These are phyloP conservation scores for Benthosema pterotum DNA, from an alignment of 2,797 vertebrate genomes.

Conservation along the genomic window DNA sequence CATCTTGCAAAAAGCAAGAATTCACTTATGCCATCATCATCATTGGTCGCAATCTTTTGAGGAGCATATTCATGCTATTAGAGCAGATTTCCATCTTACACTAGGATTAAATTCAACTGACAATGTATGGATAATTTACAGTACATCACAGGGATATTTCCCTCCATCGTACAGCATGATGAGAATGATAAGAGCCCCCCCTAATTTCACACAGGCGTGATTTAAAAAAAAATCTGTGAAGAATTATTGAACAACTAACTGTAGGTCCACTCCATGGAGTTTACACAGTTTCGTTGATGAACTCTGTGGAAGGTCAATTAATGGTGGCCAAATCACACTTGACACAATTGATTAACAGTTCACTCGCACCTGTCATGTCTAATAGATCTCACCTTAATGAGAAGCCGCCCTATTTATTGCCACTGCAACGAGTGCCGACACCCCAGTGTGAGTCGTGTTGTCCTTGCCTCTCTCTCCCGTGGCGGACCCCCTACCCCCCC, in stretches of 20 bases:
- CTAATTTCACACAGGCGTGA: too few relatives aligned
- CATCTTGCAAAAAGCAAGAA: not conserved
- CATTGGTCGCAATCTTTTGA: conserved; percentile 4
- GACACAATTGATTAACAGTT: conserved; percentile 77
- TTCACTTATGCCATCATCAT: not conserved
- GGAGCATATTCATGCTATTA: too few relatives aligned
- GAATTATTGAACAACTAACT: conserved; percentile 6
- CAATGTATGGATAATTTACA: too few relatives aligned
- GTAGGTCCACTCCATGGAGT: conserved; percentile 29
- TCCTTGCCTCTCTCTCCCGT: conserved; percentile 36
- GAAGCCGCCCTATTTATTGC: conserved; percentile 51
- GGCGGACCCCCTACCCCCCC: not conserved
- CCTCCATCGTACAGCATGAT: too few relatives aligned
- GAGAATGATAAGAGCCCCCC: too few relatives aligned
- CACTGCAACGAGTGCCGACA: conserved; percentile 41
- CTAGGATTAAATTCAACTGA: too few relatives aligned
- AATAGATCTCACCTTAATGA: conserved; percentile 75
- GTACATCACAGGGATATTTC: too few relatives aligned
- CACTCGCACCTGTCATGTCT: conserved; percentile 78
- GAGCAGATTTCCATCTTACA: too few relatives aligned
- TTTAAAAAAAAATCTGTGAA: conserved; percentile 1
- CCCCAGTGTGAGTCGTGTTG: conserved; percentile 33
- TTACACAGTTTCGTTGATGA: conserved; percentile 53
- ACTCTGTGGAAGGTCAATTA: conserved; percentile 69
- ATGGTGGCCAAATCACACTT: conserved; percentile 71